Percentiles rank a stretch among this genome's conserved stretches.
These are phyloP conservation scores for Dinocampus coccinellae DNA, from an alignment of 2,888 invertebrate genomes.

Conservation along the genomic window DNA sequence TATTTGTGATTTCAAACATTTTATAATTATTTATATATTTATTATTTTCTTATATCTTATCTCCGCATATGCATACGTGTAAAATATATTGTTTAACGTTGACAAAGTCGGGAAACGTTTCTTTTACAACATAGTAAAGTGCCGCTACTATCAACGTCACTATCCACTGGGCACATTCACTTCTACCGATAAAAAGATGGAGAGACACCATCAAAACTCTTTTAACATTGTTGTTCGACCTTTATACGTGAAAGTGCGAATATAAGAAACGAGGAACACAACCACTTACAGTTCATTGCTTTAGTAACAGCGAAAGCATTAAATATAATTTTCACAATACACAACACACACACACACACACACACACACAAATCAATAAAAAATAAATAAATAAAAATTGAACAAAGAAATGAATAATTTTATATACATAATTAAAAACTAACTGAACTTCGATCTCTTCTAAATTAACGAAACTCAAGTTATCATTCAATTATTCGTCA, in stretches of 20 bases:
- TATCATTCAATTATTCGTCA: no score
- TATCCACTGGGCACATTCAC: constrained; percentile 4
- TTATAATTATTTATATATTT: no score
- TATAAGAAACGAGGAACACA: background rate
- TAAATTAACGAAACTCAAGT: no score
- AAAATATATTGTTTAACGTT: constrained; percentile 27
- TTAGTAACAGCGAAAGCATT: background rate
- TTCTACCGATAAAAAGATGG: background rate
- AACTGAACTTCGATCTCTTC: background rate
- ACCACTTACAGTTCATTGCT: constrained; percentile 4
- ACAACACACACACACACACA: background rate
- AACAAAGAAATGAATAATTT: background rate
- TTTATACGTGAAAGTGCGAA: constrained; percentile 9
- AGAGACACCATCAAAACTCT: constrained; percentile 2
- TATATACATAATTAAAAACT: background rate
- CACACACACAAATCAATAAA: background rate
- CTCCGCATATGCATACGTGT: no score
- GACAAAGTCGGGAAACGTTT: constrained; percentile 15
- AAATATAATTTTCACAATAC: background rate
- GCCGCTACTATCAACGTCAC: background rate
- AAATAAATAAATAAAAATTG: background rate
- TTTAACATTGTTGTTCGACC: constrained; percentile 6
- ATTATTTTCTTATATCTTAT: no score
- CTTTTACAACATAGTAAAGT: constrained; percentile 4
- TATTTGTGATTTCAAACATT: no score